Evolutionary conservation across 1,140 invertebrate species (phyloP), one percentile per base, ranked within the genome.

Genomic region (Aphidius ervi): DNA sequence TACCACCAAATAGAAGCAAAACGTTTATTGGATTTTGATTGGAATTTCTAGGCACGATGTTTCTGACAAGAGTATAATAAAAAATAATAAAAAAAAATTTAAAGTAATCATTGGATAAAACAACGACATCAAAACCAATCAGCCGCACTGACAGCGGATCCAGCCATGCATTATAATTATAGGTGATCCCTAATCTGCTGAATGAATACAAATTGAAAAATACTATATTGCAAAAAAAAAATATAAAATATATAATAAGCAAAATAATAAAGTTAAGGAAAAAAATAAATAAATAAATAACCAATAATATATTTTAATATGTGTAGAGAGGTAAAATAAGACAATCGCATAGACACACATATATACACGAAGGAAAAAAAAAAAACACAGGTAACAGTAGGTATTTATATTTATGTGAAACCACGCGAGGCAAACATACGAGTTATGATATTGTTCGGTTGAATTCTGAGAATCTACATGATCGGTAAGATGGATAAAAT

Each of bases 401-500:
- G 68, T 68, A 65, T 72, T 67, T 72, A 73, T 73, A 74, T 78
- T 79, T 78, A 78, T 72, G 70, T 70, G 61, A 62, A 65, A 64
- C 40, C 42, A 46, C 54, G 46, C 58, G 67, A 69, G 55, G 70
- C 68, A 68, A 69, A 69, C 68, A 63, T 64, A 75, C 70, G 73
- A 80, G 73, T 80, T 80, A 80, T 79, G 77, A 79, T 78, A 80
- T 78, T 79, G 75, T 79, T 79, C 74, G 72, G 69, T 67, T 57
- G 61, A 57, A 63, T 80, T 80, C 76, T 76, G 53, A 72, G 77
- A 79, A 80, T 79, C 72, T 74, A 75, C 71, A 70, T 71, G 75
- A 77, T 77, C 74, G 75, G 75, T 74, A 65, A 67, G 63, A 70
- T 66, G 74, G 75, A 77, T 77, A 77, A 77, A 76, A 54, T 46